phyloP scores from a whole-genome alignment of 2,888 invertebrate species.

The Zootermopsis nevadensis region DNA sequence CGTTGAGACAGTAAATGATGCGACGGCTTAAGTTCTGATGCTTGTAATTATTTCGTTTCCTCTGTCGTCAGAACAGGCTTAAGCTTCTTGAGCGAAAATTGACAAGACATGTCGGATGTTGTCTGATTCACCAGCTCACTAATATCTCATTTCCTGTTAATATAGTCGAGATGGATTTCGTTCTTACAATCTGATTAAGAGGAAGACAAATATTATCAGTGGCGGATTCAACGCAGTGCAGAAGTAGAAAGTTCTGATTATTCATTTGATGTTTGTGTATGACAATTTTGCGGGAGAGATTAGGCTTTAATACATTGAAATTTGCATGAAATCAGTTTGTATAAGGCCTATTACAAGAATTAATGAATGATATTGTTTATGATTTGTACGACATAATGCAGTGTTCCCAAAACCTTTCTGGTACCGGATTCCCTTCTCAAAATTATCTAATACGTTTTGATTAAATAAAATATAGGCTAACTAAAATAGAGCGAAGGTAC shows the following conservation, averaged over 20 bases:
- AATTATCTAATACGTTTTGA: too few relatives aligned
- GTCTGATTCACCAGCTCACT: neutral
- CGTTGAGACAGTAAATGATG: neutral
- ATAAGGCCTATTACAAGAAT: too few relatives aligned
- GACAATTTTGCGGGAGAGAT: too few relatives aligned
- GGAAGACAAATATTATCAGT: neutral
- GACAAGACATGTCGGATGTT: neutral
- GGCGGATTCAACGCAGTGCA: neutral
- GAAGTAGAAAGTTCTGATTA: neutral
- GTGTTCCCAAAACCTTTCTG: too few relatives aligned
- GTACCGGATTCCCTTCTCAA: too few relatives aligned
- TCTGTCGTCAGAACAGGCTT: neutral
- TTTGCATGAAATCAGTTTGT: too few relatives aligned
- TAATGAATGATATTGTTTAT: too few relatives aligned
- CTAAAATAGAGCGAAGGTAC: too few relatives aligned
- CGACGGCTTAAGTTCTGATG: neutral
- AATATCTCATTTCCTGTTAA: slow-evolving; percentile 2
- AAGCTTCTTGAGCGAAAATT: neutral
- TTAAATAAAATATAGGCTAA: too few relatives aligned
- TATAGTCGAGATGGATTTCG: neutral
- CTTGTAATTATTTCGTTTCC: neutral
- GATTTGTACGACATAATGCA: too few relatives aligned
- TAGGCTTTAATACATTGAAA: too few relatives aligned
- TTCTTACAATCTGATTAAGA: neutral
- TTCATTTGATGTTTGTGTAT: too few relatives aligned